Percentiles rank a stretch among this genome's conserved stretches.
Evolutionary conservation across 2,888 invertebrate genomes (phyloP).

Genomic region (Trissolcus brochymenae): DNA sequence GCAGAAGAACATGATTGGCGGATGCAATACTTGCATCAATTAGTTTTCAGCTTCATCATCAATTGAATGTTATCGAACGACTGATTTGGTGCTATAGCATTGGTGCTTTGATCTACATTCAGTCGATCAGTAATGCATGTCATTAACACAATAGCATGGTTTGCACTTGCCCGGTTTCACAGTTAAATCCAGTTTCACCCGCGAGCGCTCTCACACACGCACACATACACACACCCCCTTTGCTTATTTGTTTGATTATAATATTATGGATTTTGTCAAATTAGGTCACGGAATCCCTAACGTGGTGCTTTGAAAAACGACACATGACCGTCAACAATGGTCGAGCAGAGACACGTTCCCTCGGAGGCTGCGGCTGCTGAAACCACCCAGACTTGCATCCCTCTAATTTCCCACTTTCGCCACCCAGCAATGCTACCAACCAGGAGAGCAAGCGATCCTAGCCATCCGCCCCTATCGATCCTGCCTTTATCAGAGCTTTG

Average conservation of each 20-base stretch:
- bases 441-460: background rate
- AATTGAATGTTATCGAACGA: constrained; percentile 26
- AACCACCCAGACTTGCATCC: constrained; percentile 58
- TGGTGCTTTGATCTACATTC: constrained; percentile 34
- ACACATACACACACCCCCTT: background rate
- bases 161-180: constrained; percentile 28
- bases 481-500: constrained; percentile 3
- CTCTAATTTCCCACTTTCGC: constrained; percentile 29
- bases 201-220: background rate
- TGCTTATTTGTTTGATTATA: background rate
- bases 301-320: too few species aligned
- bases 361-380: constrained; percentile 58
- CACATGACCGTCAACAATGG: constrained; percentile 8
- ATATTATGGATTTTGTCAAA: background rate
- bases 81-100: constrained; percentile 16
- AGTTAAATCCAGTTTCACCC: constrained; percentile 27
- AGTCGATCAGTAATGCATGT: constrained; percentile 22
- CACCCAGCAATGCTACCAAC: background rate
- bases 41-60: constrained; percentile 22
- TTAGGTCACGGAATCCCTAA: too few species aligned
- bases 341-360: constrained; percentile 4
- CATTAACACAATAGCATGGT: constrained; percentile 27
- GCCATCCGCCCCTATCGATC: constrained; percentile 39
- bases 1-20: too few species aligned
- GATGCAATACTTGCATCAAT: constrained; percentile 22